Conservation (phyloP, 2,113 vertebrate genomes). For the Stictonetta naevosa region DNA sequence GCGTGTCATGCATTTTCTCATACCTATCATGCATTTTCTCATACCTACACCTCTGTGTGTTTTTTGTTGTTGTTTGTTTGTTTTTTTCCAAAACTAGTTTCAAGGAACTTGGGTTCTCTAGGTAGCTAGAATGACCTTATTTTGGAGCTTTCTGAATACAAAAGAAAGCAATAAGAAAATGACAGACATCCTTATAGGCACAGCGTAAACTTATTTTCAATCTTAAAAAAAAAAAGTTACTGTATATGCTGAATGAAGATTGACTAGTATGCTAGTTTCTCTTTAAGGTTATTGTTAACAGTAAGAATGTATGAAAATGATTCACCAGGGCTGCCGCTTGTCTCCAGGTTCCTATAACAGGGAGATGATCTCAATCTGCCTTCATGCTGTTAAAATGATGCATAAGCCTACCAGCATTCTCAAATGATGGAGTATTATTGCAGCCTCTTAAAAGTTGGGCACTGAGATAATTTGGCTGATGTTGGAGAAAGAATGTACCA, state of each 20-base stretch:
- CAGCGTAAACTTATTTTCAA: neutral
- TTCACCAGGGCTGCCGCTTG: conserved; percentile 76
- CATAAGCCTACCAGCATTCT: conserved; percentile 76
- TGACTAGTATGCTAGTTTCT: conserved; percentile 2
- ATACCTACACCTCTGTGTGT: neutral
- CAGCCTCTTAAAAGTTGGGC: conserved; percentile 82
- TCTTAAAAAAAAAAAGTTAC: neutral
- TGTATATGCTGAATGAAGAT: neutral
- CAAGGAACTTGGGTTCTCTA: fast-evolving
- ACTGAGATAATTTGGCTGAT: conserved; percentile 85
- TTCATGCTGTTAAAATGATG: conserved; percentile 85
- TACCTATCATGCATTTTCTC: neutral
- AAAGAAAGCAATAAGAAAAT: neutral
- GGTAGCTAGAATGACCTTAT: neutral
- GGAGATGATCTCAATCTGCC: conserved; percentile 84
- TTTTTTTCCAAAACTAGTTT: neutral
- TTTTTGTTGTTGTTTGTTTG: too few relatives aligned
- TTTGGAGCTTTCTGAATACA: neutral
- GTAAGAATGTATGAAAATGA: conserved; percentile 72
- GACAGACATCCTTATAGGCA: neutral
- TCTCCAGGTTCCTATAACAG: conserved; percentile 80
- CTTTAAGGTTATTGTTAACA: conserved; percentile 73
- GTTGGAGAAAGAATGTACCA: conserved; percentile 78
- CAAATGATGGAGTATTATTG: conserved; percentile 84
- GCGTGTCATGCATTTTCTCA: neutral